A percentile compares a stretch with the other conserved stretches of the same genome.
Evolutionary conservation across 2,797 vertebrate species (phyloP).

Genomic region (Crocodylus rhombifer): DNA sequence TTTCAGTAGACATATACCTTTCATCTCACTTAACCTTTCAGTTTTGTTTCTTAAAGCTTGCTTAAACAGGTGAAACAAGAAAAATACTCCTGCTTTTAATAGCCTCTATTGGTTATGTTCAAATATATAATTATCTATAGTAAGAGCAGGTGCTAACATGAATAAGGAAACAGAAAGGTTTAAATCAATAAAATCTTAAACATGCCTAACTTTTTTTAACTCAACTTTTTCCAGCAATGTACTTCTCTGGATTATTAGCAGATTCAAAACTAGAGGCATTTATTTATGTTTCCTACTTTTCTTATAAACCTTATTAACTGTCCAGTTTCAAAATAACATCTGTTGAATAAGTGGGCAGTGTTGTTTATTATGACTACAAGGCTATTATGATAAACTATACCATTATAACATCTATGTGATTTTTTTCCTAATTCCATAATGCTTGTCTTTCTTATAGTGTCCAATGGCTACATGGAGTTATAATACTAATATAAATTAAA

Average conservation of each 20-base stretch:
- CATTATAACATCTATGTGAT: not conserved
- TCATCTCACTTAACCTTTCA: slow-evolving; percentile 52
- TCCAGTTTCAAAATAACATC: not conserved
- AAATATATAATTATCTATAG: not conserved
- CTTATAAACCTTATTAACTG: not conserved
- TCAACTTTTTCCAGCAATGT: not conserved
- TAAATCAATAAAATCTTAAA: not conserved
- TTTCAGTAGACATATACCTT: slow-evolving; percentile 56
- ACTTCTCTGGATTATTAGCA: not conserved
- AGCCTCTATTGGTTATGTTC: slow-evolving; percentile 42
- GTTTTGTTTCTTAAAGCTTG: slow-evolving; percentile 53
- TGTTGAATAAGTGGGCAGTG: not conserved
- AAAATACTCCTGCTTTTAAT: slow-evolving; percentile 41
- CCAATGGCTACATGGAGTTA: not conserved
- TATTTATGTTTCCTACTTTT: not conserved
- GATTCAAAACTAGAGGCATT: not conserved
- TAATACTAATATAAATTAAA: not conserved
- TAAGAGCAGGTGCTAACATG: not conserved
- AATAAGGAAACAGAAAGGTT: not conserved
- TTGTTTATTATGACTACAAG: not conserved
- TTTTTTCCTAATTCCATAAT: not conserved
- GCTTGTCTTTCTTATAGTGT: not conserved
- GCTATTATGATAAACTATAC: not conserved
- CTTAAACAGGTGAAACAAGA: slow-evolving; percentile 66
- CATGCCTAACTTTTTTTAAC: not conserved